Evolutionary conservation across 2,888 invertebrate genomes (phyloP), one percentile per base, ranked within the genome.

Genomic region (Pollenia labialis): DNA sequence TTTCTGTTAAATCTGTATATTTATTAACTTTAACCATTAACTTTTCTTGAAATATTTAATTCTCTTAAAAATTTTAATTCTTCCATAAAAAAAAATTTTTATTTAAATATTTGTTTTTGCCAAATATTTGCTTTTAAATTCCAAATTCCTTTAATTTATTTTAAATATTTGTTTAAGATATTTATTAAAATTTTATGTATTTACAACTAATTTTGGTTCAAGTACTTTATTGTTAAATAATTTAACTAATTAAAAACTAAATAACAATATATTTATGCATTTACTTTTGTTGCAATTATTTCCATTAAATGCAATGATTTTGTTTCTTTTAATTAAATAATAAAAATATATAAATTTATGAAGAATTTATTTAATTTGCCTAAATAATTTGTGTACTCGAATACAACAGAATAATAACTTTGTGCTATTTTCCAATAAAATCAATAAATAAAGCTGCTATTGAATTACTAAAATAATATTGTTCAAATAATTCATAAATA

Each of bases 241-340:
- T 66, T 66, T 50, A 42, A 16, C 44, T 71, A 71, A 71, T 71
- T 71, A 54, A 56, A 56, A 42, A 44, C 71, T 56, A 50, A 68
- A 56, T 42, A 56, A 56, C 54, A 23, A 9, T 71, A 18, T 14
- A 44, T 46, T 18, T 23, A 71, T 44, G 56, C 23, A 44, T 10
- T 56, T 68, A 12, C 1, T 23, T 71, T 56, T 23, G 23, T 52
- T 52, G 6, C 11, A 48, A 23, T 48, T 66, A 12, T 52, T 52
- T 52, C n/a, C 16, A 16, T 16, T 52, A 16, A 6, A 16, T 23
- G 23, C 18, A 1, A 1, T 48, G 48, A 9, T 66, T 68, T 68
- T 68, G 9, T 16, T 32, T 32, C 32, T 32, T 40, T 50, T 68
- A 50, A 52, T 32, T 44, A n/a, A 68, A 68, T 50, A 32, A 32